Evolutionary conservation across 2,888 invertebrate genomes (phyloP).

Genomic region (Philereme vetulata): DNA sequence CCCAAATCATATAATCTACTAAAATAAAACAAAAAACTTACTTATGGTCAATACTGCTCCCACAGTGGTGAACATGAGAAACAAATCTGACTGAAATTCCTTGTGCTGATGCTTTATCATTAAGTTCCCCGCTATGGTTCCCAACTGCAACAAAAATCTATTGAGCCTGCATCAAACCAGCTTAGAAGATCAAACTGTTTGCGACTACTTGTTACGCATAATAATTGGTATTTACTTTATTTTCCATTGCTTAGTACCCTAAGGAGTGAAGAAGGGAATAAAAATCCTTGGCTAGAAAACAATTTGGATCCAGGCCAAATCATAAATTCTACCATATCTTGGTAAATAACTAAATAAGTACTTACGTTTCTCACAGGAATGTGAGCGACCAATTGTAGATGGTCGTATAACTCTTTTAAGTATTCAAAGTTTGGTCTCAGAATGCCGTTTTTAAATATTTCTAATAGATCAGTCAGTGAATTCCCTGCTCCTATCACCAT

Average conservation of each 20-base stretch:
- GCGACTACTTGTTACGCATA: too few relatives aligned
- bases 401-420: slow-evolving; percentile 81
- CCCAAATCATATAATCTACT: too few relatives aligned
- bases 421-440: slow-evolving; percentile 80
- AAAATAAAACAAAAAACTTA: slow-evolving; percentile 36
- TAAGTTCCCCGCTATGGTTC: slow-evolving; percentile 87
- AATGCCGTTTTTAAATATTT: slow-evolving; percentile 62
- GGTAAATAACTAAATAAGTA: background rate
- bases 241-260: too few relatives aligned
- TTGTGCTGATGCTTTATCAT: slow-evolving; percentile 86
- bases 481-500: slow-evolving; percentile 83
- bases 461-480: slow-evolving; percentile 79
- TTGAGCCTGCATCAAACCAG: too few relatives aligned
- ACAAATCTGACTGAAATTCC: slow-evolving; percentile 88
- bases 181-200: too few relatives aligned
- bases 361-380: slow-evolving; percentile 86
- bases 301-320: too few relatives aligned
- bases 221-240: too few relatives aligned
- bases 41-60: slow-evolving; percentile 53
- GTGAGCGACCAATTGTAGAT: slow-evolving; percentile 87
- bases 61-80: slow-evolving; percentile 69
- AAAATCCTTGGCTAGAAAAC: too few relatives aligned
- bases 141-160: slow-evolving; percentile 50
- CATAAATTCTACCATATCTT: too few relatives aligned
- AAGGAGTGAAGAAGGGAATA: too few relatives aligned